A percentile compares a stretch with the other conserved stretches of the same genome.
phyloP scores from a whole-genome alignment of 2,113 vertebrate genomes.

The Cololabis saira region DNA sequence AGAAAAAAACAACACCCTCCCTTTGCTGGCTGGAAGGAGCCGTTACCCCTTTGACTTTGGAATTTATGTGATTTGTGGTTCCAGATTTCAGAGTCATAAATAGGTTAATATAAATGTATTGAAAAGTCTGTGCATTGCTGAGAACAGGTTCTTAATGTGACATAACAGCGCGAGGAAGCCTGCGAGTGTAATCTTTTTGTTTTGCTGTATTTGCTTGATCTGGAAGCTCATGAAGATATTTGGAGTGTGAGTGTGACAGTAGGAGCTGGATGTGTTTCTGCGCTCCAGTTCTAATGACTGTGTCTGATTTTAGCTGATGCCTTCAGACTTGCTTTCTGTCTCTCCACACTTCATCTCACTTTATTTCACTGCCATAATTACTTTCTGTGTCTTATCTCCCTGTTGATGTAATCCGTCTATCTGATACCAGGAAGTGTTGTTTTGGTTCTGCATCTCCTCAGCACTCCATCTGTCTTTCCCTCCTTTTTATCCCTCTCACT shows the following conservation, averaged over 20 bases:
- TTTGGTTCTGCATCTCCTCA: neutral
- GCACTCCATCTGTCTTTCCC: neutral
- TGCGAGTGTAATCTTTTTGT: no score
- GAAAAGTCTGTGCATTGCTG: no score
- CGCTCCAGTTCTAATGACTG: constrained; percentile 14
- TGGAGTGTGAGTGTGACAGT: constrained; percentile 1
- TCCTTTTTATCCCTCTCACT: neutral
- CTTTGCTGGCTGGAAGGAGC: neutral
- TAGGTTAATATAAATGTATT: neutral
- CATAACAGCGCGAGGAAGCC: no score
- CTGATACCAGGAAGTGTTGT: constrained; percentile 26
- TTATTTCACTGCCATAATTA: constrained; percentile 32
- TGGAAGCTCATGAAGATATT: neutral
- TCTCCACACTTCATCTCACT: constrained; percentile 24
- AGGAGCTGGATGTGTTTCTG: constrained; percentile 7
- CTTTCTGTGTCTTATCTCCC: constrained; percentile 23
- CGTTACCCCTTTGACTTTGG: no score
- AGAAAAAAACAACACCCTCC: neutral
- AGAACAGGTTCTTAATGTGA: neutral
- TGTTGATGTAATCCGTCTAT: constrained; percentile 25
- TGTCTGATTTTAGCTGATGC: constrained; percentile 21
- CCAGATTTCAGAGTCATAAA: neutral
- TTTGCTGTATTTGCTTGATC: neutral
- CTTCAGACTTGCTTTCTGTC: constrained; percentile 1
- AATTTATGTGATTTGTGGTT: neutral